Conservation (phyloP, 2,797 vertebrate genomes). For the Sebastes iracundus region DNA sequence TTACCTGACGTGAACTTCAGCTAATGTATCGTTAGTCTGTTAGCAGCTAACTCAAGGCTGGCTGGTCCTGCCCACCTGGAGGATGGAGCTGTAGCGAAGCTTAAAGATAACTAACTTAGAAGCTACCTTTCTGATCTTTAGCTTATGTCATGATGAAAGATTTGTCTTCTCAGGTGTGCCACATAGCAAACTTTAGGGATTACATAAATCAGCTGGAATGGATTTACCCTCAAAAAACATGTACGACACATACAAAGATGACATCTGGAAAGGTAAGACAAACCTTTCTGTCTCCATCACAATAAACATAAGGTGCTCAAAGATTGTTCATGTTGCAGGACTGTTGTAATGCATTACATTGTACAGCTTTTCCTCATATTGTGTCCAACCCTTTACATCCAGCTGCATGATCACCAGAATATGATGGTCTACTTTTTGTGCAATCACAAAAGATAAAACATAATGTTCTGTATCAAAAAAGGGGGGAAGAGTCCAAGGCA, state of each 20-base stretch:
- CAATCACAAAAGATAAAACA: background rate
- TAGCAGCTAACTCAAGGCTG: background rate
- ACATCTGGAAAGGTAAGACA: constrained; percentile 73
- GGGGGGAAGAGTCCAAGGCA: too few relatives aligned
- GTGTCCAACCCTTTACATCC: background rate
- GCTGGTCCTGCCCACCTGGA: too few relatives aligned
- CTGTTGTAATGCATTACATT: background rate
- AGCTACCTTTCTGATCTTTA: background rate
- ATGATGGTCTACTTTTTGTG: rapidly evolving
- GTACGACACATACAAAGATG: constrained; percentile 74
- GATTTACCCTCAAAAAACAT: constrained; percentile 55
- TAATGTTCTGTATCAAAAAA: background rate
- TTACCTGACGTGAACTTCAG: background rate
- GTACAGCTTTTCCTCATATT: background rate
- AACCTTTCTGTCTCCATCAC: rapidly evolving
- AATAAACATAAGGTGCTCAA: background rate
- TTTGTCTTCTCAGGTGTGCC: constrained; percentile 28
- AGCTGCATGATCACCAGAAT: background rate
- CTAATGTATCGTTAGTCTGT: background rate
- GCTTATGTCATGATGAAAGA: background rate
- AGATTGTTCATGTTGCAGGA: background rate
- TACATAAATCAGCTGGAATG: constrained; percentile 27
- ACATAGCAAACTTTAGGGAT: background rate
- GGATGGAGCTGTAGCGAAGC: rapidly evolving
- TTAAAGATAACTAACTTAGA: background rate